Conservation (phyloP, 2,113 vertebrate species). For the Piaya cayana region DNA sequence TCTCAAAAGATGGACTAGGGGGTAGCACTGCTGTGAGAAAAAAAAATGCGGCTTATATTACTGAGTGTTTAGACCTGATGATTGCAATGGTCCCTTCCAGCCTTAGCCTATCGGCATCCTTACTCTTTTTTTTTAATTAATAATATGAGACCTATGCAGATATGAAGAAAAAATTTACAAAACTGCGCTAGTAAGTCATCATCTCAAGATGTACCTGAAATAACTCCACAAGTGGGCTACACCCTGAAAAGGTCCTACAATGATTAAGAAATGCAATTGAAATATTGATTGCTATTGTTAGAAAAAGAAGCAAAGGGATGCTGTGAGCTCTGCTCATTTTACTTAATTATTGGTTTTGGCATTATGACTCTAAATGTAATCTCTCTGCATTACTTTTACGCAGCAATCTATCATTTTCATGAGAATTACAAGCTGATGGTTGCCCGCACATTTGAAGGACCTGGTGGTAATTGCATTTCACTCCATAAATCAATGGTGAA, state of each 20-base stretch:
- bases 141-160: not conserved
- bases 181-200: not conserved
- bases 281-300: not conserved
- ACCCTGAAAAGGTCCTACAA: not conserved
- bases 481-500: not conserved
- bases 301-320: not conserved
- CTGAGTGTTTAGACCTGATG: not conserved
- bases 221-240: not conserved
- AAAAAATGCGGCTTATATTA: not conserved
- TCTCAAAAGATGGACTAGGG: not conserved
- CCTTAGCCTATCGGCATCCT: not conserved
- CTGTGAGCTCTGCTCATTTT: not conserved
- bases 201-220: not conserved
- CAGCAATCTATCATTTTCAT: not conserved
- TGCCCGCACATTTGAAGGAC: not conserved
- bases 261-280: not conserved
- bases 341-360: not conserved
- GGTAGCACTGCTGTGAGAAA: not conserved
- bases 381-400: not conserved
- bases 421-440: not conserved
- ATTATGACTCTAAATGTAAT: not conserved
- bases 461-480: not conserved
- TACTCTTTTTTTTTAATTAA: not conserved
- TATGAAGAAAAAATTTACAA: not conserved
- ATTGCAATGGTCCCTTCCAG: not conserved